These are phyloP conservation scores for Zhengitettix transpicula DNA, from an alignment of 2,888 invertebrate genomes.

Conservation along the genomic window DNA sequence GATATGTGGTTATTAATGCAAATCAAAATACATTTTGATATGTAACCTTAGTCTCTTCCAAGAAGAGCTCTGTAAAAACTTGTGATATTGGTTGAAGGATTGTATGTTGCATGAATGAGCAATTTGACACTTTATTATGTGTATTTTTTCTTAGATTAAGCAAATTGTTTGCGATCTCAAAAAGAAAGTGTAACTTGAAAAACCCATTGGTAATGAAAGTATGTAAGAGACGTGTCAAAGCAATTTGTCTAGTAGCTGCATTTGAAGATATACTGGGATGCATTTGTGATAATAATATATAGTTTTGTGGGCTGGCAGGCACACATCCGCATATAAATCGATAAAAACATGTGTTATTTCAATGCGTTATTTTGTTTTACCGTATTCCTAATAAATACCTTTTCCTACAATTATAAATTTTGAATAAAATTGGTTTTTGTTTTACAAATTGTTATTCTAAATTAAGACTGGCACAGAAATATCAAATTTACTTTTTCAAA, in stretches of 20 bases:
- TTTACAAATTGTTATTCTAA: no score
- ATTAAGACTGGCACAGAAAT: no score
- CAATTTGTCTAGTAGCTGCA: slow-evolving; percentile 1
- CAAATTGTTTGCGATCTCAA: slow-evolving; percentile 2
- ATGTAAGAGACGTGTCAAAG: background rate
- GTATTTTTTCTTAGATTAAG: background rate
- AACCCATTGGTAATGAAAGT: background rate
- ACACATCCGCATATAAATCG: background rate
- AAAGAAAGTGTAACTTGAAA: background rate
- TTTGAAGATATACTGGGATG: slow-evolving; percentile 1
- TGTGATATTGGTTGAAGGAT: background rate
- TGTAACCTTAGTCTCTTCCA: slow-evolving; percentile 1
- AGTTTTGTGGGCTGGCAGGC: background rate
- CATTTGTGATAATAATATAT: slow-evolving; percentile 1
- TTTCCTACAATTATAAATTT: no score
- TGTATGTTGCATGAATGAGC: background rate
- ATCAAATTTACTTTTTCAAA: no score
- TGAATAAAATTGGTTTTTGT: no score
- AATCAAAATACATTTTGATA: background rate
- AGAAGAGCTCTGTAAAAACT: background rate
- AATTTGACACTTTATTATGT: background rate
- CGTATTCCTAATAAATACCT: no score
- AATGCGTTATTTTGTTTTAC: background rate
- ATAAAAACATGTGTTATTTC: background rate
- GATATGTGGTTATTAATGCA: background rate